Base-by-base conservation (phyloP, 1,140 invertebrate genomes). In the Dermatophagoides farinae region DNA sequence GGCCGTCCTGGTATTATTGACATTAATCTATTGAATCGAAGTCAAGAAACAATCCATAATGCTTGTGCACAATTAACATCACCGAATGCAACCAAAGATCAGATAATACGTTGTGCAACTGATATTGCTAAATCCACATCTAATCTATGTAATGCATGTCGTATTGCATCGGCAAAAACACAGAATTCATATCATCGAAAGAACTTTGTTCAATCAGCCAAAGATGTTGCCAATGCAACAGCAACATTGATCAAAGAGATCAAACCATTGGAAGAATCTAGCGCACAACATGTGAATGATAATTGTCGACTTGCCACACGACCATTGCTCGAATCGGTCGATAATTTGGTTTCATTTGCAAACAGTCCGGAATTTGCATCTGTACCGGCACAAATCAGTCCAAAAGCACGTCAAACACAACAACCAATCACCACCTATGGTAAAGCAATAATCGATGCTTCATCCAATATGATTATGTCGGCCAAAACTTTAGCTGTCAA, bases 201-300 rank as follows among this genome's bases (percentile, higher is more conserved):
- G 62, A 90, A 97, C 70, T 97, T 98, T 72, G 91, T 98, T 18
- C 89, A 97, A 69, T 86, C 88, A 62, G 92, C 92, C 25, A 95
- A 95, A 71, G 88, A 96, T 70, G 90, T 98, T 1, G 95, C 95
- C 22, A 93, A 92, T 72, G 88, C 87, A 5, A 98, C 95, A 4
- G 87, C 91, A 0, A 81, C 81, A 65, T 76, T 98, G 8, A 92
- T 98, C 0, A 90, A 89, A 71, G 86, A 90, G 69, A 96, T 97
- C 62, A 97, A 97, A 75, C 80, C 70, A 44, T 73, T 92, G 18
- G 90, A 96, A 72, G 80, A 84, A 37, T 75, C 78, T 20, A 84
- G 88, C 68, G 77, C 85, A 1, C 75, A 78, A 44, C 39, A 41
- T 23, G 25, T 55, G 11, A 55, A 31, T 31, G 53, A 55, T 8